These are phyloP conservation scores for Seira sanloemensis DNA, from an alignment of 2,888 invertebrate species.

Conservation along the genomic window DNA sequence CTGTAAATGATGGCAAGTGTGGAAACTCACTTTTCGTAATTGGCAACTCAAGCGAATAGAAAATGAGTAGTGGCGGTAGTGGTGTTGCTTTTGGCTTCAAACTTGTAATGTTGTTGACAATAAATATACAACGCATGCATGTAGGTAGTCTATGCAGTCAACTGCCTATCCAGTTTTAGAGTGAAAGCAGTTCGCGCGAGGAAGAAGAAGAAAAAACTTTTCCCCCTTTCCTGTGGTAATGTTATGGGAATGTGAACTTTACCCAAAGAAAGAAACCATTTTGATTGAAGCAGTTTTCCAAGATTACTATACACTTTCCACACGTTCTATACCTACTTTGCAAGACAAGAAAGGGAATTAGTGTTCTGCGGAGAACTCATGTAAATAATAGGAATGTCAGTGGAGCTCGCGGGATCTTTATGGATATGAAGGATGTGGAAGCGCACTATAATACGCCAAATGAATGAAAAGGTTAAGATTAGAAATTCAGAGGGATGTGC, in stretches of 20 bases:
- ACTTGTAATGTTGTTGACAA: slow-evolving; percentile 13
- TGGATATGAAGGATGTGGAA: background rate
- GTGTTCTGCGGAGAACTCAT: background rate
- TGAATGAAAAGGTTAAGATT: slow-evolving; percentile 37
- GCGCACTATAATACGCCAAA: background rate
- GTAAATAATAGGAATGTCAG: slow-evolving; percentile 13
- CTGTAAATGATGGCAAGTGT: slow-evolving; percentile 65
- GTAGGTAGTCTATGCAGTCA: slow-evolving; percentile 3
- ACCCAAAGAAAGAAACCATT: slow-evolving; percentile 41
- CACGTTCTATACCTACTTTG: background rate
- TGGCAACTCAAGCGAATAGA: slow-evolving; percentile 65
- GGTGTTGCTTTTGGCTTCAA: slow-evolving; percentile 13
- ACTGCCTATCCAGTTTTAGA: slow-evolving; percentile 16
- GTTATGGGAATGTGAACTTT: background rate
- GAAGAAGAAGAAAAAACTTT: slow-evolving; percentile 38
- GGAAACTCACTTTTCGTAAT: slow-evolving; percentile 65
- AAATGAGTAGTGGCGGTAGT: slow-evolving; percentile 61
- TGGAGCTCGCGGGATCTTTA: too few relatives aligned
- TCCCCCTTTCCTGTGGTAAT: background rate
- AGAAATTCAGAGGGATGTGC: slow-evolving; percentile 27
- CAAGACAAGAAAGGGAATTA: slow-evolving; percentile 14
- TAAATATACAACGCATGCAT: slow-evolving; percentile 1
- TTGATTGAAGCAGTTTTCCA: slow-evolving; percentile 49
- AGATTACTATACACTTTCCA: slow-evolving; percentile 35
- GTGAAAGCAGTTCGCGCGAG: slow-evolving; percentile 30